Percentiles rank a stretch among this genome's conserved stretches.
phyloP scores from a whole-genome alignment of 1,140 invertebrate species.

The Pygmarrhopalites habei region DNA sequence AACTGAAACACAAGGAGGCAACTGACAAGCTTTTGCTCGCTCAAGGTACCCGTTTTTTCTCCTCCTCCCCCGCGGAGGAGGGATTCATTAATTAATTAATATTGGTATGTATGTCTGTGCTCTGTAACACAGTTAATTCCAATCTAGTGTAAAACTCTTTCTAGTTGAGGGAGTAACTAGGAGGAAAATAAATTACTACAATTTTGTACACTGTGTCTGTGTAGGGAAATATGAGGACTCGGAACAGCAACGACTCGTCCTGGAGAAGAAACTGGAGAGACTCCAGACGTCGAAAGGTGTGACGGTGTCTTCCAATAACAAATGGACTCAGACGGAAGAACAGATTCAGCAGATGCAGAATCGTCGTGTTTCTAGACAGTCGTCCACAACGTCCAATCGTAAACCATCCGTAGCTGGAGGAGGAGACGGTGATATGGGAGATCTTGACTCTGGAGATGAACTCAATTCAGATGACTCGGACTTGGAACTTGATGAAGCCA shows the following conservation, averaged over 20 bases:
- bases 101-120: no score
- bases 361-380: slow-evolving; percentile 20
- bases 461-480: slow-evolving; percentile 43
- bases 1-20: slow-evolving; percentile 65
- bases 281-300: slow-evolving; percentile 24
- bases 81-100: no score
- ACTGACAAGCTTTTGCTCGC: slow-evolving; percentile 67
- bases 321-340: slow-evolving; percentile 44
- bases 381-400: slow-evolving; percentile 32
- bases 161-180: no score
- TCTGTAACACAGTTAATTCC: no score
- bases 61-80: no score
- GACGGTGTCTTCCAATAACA: slow-evolving; percentile 27
- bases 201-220: neutral
- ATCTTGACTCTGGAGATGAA: no score
- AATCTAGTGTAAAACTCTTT: no score
- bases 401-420: slow-evolving; percentile 40
- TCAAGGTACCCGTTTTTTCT: slow-evolving; percentile 50
- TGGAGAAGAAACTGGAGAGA: slow-evolving; percentile 52
- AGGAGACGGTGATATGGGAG: slow-evolving; percentile 39
- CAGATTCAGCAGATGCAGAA: slow-evolving; percentile 36
- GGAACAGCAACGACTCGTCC: slow-evolving; percentile 61
- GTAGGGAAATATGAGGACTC: slow-evolving; percentile 54
- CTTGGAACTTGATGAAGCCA: slow-evolving; percentile 63
- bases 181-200: no score